Conservation (phyloP, 1,140 invertebrate species). For the Drosophila orosa region DNA sequence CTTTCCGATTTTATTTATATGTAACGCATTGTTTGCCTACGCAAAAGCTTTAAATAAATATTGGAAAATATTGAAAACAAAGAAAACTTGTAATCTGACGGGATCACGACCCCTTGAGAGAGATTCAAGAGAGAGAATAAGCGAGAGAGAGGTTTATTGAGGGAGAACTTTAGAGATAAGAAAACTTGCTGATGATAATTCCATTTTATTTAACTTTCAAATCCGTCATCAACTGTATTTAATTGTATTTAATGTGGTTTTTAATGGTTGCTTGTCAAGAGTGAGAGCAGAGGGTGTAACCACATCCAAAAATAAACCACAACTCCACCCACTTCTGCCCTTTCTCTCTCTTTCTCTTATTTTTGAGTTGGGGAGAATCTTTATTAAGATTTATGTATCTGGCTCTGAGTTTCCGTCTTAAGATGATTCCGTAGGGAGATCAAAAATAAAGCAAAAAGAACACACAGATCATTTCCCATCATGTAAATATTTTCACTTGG, state of each 20-base stretch:
- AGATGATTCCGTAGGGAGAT: conserved; percentile 27
- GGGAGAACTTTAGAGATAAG: conserved; percentile 14
- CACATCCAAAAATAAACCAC: conserved; percentile 25
- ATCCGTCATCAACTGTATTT: conserved; percentile 22
- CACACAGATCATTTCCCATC: conserved; percentile 38
- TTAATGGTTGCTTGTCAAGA: conserved; percentile 10
- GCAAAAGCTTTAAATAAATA: conserved; percentile 20
- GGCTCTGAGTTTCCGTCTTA: conserved; percentile 14
- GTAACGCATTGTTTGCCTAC: conserved; percentile 3
- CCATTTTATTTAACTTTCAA: conserved; percentile 28
- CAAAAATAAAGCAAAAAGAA: conserved; percentile 18
- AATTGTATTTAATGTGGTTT: conserved; percentile 44
- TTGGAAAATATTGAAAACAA: conserved; percentile 54
- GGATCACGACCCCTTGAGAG: conserved; percentile 32
- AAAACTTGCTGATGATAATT: conserved; percentile 5
- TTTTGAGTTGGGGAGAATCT: conserved; percentile 21
- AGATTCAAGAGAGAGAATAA: not conserved
- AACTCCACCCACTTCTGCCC: conserved; percentile 9
- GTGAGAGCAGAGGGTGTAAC: conserved; percentile 20
- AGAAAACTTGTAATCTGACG: conserved; percentile 43
- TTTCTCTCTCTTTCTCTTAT: not conserved
- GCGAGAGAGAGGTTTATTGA: not conserved
- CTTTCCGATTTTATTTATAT: not conserved
- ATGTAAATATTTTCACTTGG: conserved; percentile 66
- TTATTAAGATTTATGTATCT: conserved; percentile 69